Percentiles rank a stretch among this genome's conserved stretches.
These are phyloP conservation scores for Nymphalis c-album DNA, from an alignment of 2,888 invertebrate species.

Conservation along the genomic window DNA sequence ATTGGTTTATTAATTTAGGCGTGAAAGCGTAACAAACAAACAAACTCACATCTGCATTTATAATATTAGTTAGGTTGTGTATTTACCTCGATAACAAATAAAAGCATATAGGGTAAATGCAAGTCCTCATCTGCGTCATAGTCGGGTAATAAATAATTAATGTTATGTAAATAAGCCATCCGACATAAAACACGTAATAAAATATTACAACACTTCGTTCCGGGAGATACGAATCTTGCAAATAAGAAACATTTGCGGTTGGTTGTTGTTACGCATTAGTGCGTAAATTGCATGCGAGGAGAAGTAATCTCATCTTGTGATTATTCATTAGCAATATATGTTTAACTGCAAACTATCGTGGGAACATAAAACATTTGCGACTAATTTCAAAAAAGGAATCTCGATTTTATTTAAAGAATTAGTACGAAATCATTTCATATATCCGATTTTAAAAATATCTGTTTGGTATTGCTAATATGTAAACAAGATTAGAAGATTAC, in stretches of 20 bases:
- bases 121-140: not conserved
- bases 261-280: slow-evolving; percentile 62
- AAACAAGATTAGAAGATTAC: too few species aligned
- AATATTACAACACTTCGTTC: slow-evolving; percentile 32
- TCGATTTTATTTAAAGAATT: not conserved
- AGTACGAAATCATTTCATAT: too few species aligned
- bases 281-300: slow-evolving; percentile 67
- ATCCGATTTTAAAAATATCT: too few species aligned
- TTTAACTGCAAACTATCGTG: slow-evolving; percentile 57
- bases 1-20: too few species aligned
- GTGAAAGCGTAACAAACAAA: too few species aligned
- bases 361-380: slow-evolving; percentile 49
- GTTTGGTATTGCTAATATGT: too few species aligned
- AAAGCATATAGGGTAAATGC: too few species aligned
- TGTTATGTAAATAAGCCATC: slow-evolving; percentile 24
- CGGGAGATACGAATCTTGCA: slow-evolving; percentile 40
- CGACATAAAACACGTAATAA: slow-evolving; percentile 26
- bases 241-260: slow-evolving; percentile 66
- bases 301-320: slow-evolving; percentile 67
- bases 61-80: too few species aligned
- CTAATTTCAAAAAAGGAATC: not conserved
- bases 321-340: slow-evolving; percentile 56
- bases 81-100: too few species aligned
- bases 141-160: not conserved
- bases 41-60: too few species aligned